Evolutionary conservation across 1,140 invertebrate species (phyloP).

Genomic region (Platorchestia sp.): DNA sequence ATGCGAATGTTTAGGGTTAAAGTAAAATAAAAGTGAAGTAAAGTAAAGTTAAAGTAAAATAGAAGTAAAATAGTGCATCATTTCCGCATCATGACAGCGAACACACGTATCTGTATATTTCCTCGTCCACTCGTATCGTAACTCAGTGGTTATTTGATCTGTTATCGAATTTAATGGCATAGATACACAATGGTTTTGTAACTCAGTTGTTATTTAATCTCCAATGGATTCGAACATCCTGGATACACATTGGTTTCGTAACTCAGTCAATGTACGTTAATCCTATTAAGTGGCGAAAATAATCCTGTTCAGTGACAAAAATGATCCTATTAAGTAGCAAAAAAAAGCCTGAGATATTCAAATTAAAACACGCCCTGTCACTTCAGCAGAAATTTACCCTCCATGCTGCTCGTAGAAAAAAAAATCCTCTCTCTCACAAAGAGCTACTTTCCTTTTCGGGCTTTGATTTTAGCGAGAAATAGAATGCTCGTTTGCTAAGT

Average conservation of each 20-base stretch:
- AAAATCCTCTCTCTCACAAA: not conserved
- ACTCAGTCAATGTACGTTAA: not conserved
- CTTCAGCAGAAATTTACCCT: not conserved
- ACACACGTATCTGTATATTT: no score
- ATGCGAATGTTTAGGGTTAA: no score
- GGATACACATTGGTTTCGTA: not conserved
- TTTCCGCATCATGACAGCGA: no score
- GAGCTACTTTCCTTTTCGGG: not conserved
- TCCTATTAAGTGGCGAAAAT: not conserved
- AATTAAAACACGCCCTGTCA: not conserved
- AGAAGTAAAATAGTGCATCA: no score
- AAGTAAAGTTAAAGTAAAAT: no score
- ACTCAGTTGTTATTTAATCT: not conserved
- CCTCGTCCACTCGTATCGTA: no score
- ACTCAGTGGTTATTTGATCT: no score
- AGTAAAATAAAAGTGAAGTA: no score
- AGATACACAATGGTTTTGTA: no score
- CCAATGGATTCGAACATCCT: not conserved
- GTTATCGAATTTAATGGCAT: no score
- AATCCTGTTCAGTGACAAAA: not conserved
- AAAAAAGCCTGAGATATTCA: not conserved
- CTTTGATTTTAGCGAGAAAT: not conserved
- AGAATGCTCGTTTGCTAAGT: not conserved
- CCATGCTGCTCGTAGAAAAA: not conserved
- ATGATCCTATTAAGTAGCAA: not conserved